These are phyloP conservation scores for Agriopis marginaria DNA, from an alignment of 2,888 invertebrate species.

Conservation along the genomic window DNA sequence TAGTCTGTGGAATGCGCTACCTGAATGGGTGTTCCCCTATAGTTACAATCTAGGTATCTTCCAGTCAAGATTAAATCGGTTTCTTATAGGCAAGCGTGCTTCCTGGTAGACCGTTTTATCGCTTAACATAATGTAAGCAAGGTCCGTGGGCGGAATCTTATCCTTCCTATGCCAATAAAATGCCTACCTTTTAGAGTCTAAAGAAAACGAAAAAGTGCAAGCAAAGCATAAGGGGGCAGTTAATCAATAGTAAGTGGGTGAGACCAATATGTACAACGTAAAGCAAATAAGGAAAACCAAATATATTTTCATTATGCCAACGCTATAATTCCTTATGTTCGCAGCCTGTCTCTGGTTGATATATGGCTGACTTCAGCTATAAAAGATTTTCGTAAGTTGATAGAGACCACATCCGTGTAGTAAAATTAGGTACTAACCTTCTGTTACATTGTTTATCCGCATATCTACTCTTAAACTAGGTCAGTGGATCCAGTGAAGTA, in stretches of 20 bases:
- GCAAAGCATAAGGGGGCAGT: conserved; percentile 5
- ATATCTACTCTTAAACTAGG: neutral
- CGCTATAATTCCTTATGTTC: conserved; percentile 17
- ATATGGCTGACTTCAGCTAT: conserved; percentile 18
- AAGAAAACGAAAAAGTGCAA: conserved; percentile 2
- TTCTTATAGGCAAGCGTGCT: too few relatives aligned
- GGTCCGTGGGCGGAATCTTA: too few relatives aligned
- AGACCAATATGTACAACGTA: conserved; percentile 14
- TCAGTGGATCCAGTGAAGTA: neutral
- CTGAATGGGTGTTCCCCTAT: too few relatives aligned
- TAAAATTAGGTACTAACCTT: conserved; percentile 18
- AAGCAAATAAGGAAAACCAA: conserved; percentile 30
- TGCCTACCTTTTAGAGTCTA: neutral
- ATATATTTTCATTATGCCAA: conserved; percentile 22
- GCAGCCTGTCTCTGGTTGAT: conserved; percentile 23
- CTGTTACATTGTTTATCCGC: conserved; percentile 20
- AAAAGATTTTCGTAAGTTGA: conserved; percentile 23
- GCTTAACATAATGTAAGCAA: too few relatives aligned
- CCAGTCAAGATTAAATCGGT: too few relatives aligned
- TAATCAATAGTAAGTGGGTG: conserved; percentile 23
- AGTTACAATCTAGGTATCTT: too few relatives aligned
- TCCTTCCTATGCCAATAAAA: neutral
- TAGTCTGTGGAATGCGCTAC: too few relatives aligned
- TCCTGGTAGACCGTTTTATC: too few relatives aligned
- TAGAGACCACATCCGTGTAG: conserved; percentile 17